These are phyloP conservation scores for Garra rufa DNA, from an alignment of 2,113 vertebrate species.

Conservation along the genomic window DNA sequence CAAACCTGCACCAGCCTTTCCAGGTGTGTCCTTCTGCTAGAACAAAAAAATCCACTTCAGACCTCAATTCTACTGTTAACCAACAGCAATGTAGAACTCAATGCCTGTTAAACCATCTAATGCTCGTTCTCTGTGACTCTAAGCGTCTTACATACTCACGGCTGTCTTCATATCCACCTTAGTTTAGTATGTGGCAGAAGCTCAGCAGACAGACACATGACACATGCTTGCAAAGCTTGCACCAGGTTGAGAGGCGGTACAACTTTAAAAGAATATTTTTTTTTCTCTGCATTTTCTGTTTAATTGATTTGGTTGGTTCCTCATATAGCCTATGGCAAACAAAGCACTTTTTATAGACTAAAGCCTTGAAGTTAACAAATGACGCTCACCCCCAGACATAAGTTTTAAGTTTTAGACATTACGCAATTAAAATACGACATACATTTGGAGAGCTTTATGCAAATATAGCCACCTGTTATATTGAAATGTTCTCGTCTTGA, in stretches of 20 bases:
- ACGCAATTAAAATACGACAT: not conserved
- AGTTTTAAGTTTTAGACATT: not conserved
- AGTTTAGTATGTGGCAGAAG: conserved; percentile 14
- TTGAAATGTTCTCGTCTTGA: not conserved
- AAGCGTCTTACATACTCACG: not conserved
- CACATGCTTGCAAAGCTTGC: conserved; percentile 40
- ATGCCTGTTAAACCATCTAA: not conserved
- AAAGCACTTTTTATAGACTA: not conserved
- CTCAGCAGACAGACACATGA: conserved; percentile 30
- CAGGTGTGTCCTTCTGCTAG: conserved; percentile 39
- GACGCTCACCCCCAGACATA: not conserved
- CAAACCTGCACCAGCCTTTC: conserved; percentile 35
- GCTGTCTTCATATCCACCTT: not conserved
- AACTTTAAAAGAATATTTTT: conserved; percentile 34
- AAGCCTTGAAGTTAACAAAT: not conserved
- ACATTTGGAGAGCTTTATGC: not conserved
- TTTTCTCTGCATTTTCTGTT: not conserved
- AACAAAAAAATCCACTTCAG: not conserved
- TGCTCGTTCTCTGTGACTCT: not conserved
- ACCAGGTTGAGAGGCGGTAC: conserved; percentile 23
- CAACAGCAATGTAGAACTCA: not conserved
- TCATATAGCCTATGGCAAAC: not conserved
- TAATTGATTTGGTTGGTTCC: not conserved
- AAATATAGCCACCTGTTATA: not conserved
- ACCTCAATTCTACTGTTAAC: not conserved